Evolutionary conservation across 2,797 vertebrate genomes (phyloP).

Genomic region (Ctenopoma kingsleyae): DNA sequence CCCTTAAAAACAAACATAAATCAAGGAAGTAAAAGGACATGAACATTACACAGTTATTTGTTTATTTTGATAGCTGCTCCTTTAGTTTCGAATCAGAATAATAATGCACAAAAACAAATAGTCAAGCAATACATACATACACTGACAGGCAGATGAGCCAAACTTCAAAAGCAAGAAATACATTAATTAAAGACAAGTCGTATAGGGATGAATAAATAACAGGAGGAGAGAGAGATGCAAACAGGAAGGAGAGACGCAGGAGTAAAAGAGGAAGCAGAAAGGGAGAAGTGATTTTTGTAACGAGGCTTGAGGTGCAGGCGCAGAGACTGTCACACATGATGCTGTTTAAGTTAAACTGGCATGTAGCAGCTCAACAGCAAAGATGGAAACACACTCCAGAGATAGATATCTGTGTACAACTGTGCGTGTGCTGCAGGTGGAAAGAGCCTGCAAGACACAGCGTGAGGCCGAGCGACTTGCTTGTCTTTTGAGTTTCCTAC

Average conservation of each 20-base stretch:
- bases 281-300: conserved; percentile 49
- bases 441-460: conserved; percentile 33
- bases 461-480: conserved; percentile 53
- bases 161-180: conserved; percentile 80
- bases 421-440: conserved; percentile 44
- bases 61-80: conserved; percentile 49
- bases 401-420: conserved; percentile 4
- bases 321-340: conserved; percentile 42
- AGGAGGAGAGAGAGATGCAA: conserved; percentile 75
- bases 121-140: conserved; percentile 55
- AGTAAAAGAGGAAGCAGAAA: conserved; percentile 71
- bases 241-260: conserved; percentile 82
- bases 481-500: conserved; percentile 51
- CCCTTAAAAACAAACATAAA: conserved; percentile 54
- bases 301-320: conserved; percentile 67
- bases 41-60: conserved; percentile 49
- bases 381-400: conserved; percentile 17
- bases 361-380: conserved; percentile 13
- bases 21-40: conserved; percentile 61
- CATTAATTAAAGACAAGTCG: conserved; percentile 75
- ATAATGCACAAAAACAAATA: conserved; percentile 42
- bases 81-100: conserved; percentile 30
- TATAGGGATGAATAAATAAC: conserved; percentile 80
- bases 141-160: conserved; percentile 68
- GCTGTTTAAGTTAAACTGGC: conserved; percentile 32